Evolutionary conservation across 1,140 invertebrate genomes (phyloP).

Genomic region (Thereuonema tuberculata): DNA sequence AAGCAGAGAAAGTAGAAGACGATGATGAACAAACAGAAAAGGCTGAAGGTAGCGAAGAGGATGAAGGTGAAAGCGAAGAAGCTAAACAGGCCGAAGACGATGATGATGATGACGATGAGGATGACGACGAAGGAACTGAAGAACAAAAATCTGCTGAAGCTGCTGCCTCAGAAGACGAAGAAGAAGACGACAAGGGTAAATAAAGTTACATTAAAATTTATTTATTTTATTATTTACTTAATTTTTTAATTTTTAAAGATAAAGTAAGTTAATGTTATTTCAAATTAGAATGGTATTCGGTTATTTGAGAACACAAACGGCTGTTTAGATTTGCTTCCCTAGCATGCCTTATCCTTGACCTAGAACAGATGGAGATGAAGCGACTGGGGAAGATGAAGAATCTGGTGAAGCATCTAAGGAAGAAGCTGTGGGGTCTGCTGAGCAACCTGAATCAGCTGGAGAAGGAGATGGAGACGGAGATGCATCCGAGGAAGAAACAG

Average conservation of each 20-base stretch:
- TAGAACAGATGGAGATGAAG: slow-evolving; percentile 16
- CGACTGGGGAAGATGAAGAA: slow-evolving; percentile 7
- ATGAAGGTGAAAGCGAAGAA: slow-evolving; percentile 14
- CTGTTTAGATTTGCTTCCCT: no score
- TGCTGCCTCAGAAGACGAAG: slow-evolving; percentile 13
- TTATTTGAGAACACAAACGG: background rate
- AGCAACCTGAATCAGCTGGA: slow-evolving; percentile 11
- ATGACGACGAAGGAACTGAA: background rate
- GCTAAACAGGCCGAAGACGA: slow-evolving; percentile 7
- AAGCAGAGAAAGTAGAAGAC: slow-evolving; percentile 8
- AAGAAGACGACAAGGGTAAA: slow-evolving; percentile 13
- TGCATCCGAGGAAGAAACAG: background rate
- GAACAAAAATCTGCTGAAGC: slow-evolving; percentile 10
- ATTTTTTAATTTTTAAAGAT: background rate
- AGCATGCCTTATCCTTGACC: background rate
- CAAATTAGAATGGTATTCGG: no score
- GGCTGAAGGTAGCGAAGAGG: slow-evolving; percentile 6
- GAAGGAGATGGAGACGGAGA: background rate
- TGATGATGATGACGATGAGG: slow-evolving; percentile 6
- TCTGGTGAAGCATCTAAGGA: slow-evolving; percentile 12
- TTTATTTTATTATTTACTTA: background rate
- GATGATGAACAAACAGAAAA: slow-evolving; percentile 14
- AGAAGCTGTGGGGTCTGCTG: background rate
- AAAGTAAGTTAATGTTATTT: background rate
- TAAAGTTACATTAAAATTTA: background rate